Conservation (phyloP, 1,140 invertebrate genomes). For the Grapholita molesta region DNA sequence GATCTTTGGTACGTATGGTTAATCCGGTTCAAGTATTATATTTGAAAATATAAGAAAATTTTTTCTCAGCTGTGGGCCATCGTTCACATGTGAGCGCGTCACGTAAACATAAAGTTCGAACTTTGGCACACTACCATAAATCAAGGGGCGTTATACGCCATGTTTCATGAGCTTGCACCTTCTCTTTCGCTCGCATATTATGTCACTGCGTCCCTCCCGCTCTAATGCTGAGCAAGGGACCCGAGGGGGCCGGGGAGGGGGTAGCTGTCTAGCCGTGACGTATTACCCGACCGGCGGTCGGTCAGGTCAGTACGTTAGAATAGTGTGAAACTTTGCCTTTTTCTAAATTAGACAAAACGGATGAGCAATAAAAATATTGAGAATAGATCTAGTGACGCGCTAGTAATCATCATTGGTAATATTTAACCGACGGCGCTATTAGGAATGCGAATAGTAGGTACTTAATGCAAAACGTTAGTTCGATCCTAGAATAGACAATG, state of each 20-base stretch:
- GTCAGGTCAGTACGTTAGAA: constrained; percentile 54
- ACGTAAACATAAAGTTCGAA: constrained; percentile 74
- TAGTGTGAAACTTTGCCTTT: constrained; percentile 29
- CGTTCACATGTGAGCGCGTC: constrained; percentile 30
- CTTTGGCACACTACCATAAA: constrained; percentile 77
- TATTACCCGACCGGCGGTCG: constrained; percentile 68
- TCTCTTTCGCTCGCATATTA: constrained; percentile 59
- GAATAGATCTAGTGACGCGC: constrained; percentile 52
- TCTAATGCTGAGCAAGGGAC: constrained; percentile 54
- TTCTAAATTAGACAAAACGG: background rate
- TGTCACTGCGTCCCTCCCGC: constrained; percentile 54
- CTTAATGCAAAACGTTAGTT: constrained; percentile 74
- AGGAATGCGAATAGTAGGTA: constrained; percentile 68
- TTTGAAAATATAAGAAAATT: background rate
- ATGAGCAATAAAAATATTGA: constrained; percentile 12
- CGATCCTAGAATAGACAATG: constrained; percentile 74
- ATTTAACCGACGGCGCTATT: constrained; percentile 55
- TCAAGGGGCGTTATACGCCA: constrained; percentile 79
- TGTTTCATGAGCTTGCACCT: constrained; percentile 70
- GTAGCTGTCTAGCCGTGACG: constrained; percentile 74
- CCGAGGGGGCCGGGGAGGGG: constrained; percentile 51
- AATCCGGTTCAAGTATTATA: no score
- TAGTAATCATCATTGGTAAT: constrained; percentile 70
- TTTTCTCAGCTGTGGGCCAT: constrained; percentile 3
- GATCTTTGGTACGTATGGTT: background rate